Evolutionary conservation across 2,888 invertebrate species (phyloP).

Genomic region (Hoplodrina blanda): DNA sequence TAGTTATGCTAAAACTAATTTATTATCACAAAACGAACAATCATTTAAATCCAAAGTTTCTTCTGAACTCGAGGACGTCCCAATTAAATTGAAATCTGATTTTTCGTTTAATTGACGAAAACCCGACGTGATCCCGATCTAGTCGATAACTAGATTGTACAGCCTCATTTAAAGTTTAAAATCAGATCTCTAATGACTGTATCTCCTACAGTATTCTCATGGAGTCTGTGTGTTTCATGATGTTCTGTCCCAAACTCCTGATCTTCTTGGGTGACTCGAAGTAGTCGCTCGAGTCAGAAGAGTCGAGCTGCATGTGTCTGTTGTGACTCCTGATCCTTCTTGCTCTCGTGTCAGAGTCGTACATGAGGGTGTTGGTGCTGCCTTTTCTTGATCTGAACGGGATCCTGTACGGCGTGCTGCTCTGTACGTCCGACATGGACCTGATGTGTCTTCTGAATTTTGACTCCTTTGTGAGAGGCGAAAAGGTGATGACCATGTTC

Average conservation of each 20-base stretch:
- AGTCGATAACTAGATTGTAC: slow-evolving; percentile 76
- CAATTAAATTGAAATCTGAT: slow-evolving; percentile 40
- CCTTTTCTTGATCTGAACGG: slow-evolving; percentile 80
- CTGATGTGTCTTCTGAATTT: slow-evolving; percentile 85
- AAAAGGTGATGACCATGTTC: slow-evolving; percentile 71
- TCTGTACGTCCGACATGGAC: slow-evolving; percentile 88
- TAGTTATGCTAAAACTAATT: not conserved
- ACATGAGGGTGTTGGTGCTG: slow-evolving; percentile 80
- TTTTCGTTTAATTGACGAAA: slow-evolving; percentile 32
- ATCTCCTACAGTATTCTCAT: slow-evolving; percentile 83
- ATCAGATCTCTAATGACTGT: slow-evolving; percentile 69
- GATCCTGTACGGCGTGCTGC: slow-evolving; percentile 84
- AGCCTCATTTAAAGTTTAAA: slow-evolving; percentile 73
- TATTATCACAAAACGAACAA: slow-evolving; percentile 21
- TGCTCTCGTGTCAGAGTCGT: slow-evolving; percentile 85
- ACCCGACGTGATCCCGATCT: slow-evolving; percentile 70
- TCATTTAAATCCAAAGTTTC: slow-evolving; percentile 13
- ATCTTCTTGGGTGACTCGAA: slow-evolving; percentile 77
- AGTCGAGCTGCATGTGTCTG: slow-evolving; percentile 76
- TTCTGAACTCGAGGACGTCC: slow-evolving; percentile 26
- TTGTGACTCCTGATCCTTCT: slow-evolving; percentile 78
- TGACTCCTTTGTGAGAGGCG: slow-evolving; percentile 83
- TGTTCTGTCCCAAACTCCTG: slow-evolving; percentile 80
- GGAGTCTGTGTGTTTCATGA: slow-evolving; percentile 86
- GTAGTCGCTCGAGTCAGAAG: slow-evolving; percentile 85